Evolutionary conservation across 2,113 vertebrate genomes (phyloP).

Genomic region (Vombatus ursinus): DNA sequence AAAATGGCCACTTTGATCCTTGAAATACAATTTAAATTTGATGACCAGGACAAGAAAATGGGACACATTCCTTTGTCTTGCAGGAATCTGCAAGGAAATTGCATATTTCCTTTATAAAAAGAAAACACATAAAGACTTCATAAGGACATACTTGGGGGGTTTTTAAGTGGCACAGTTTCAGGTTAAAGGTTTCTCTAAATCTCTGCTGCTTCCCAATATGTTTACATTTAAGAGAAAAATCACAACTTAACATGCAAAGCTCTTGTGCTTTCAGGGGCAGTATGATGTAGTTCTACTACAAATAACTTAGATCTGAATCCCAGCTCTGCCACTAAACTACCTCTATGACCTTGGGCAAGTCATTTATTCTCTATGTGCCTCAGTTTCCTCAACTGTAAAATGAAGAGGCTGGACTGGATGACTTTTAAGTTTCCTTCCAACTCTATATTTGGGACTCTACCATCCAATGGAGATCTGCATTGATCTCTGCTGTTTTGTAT

Average conservation of each 20-base stretch:
- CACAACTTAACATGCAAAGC: neutral
- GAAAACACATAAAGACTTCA: constrained; percentile 27
- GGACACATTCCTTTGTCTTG: constrained; percentile 45
- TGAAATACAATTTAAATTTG: constrained; percentile 58
- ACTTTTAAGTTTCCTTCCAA: neutral
- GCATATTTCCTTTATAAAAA: constrained; percentile 64
- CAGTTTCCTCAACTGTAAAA: neutral
- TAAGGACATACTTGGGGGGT: constrained; percentile 26
- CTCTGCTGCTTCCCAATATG: constrained; percentile 41
- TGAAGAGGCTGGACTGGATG: neutral
- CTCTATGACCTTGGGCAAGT: neutral
- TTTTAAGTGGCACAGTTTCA: constrained; percentile 64
- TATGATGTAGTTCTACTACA: too few species aligned
- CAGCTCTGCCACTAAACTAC: neutral
- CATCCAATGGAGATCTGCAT: neutral
- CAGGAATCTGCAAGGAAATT: constrained; percentile 56
- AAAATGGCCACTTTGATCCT: constrained; percentile 23
- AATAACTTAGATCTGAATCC: neutral
- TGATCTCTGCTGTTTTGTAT: neutral
- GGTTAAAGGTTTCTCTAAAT: constrained; percentile 62
- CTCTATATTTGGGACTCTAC: neutral
- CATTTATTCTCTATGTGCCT: neutral
- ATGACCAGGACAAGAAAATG: constrained; percentile 66
- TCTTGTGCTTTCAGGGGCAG: neutral
- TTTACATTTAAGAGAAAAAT: neutral